Conservation (phyloP, 2,113 vertebrate genomes). For the Monopterus albus region DNA sequence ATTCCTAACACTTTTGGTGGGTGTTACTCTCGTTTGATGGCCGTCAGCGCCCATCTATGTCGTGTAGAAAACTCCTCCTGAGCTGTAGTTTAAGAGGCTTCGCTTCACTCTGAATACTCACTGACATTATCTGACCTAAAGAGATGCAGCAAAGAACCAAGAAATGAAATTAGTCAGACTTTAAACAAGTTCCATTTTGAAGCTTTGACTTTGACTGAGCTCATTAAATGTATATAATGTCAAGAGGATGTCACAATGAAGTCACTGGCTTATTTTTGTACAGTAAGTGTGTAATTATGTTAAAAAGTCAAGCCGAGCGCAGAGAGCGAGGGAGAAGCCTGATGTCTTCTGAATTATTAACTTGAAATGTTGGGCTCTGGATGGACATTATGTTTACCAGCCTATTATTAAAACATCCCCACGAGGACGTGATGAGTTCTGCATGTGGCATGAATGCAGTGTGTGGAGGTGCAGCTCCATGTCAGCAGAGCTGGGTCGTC, state of each 20-base stretch:
- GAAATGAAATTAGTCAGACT: constrained; percentile 24
- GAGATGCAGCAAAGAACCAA: neutral
- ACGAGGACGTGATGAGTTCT: neutral
- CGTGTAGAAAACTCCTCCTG: too few species aligned
- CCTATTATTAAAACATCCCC: constrained; percentile 22
- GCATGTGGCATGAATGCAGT: neutral
- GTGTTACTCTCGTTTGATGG: too few species aligned
- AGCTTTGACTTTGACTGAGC: constrained; percentile 42
- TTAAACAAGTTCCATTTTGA: constrained; percentile 6
- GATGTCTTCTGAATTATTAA: constrained; percentile 19
- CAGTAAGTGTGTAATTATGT: constrained; percentile 23
- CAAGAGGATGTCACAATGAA: constrained; percentile 18
- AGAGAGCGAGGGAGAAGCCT: neutral
- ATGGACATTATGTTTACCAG: constrained; percentile 16
- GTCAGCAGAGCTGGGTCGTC: neutral
- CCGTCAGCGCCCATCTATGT: too few species aligned
- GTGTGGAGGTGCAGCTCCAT: neutral
- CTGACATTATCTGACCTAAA: neutral
- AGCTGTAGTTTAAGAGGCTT: too few species aligned
- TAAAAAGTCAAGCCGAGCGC: neutral
- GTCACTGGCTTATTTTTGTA: constrained; percentile 27
- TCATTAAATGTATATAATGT: constrained; percentile 19
- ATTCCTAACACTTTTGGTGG: too few species aligned
- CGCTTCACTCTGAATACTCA: too few species aligned
- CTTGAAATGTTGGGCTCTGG: constrained; percentile 12